Conservation (phyloP, 2,888 invertebrate genomes). For the Cinara cedri region DNA sequence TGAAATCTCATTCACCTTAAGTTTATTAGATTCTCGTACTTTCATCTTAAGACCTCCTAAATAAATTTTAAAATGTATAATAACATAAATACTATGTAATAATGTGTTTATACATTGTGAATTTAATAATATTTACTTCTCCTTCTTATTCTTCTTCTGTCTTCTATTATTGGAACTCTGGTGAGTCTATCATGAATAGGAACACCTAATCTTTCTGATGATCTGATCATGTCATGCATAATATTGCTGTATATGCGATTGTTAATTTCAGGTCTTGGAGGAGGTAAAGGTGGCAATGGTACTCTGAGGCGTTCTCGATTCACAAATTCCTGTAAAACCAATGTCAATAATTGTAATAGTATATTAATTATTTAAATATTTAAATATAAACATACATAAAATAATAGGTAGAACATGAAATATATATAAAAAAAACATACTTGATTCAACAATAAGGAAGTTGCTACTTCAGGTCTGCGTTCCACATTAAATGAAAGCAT, state of each 20-base stretch:
- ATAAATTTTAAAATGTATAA: neutral
- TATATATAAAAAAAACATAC: constrained; percentile 20
- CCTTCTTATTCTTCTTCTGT: constrained; percentile 42
- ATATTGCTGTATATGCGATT: constrained; percentile 20
- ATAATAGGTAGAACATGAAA: no score
- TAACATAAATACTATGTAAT: neutral
- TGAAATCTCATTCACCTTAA: neutral
- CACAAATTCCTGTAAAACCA: constrained; percentile 19
- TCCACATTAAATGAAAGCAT: constrained; percentile 26
- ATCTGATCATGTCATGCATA: constrained; percentile 29
- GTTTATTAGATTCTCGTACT: neutral
- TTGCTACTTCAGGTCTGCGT: constrained; percentile 34
- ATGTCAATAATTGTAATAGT: neutral
- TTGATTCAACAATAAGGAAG: constrained; percentile 27
- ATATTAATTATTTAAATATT: neutral
- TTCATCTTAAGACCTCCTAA: constrained; percentile 28
- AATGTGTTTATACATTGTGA: no score
- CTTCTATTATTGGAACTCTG: constrained; percentile 38
- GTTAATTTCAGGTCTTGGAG: constrained; percentile 19
- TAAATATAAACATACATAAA: no score
- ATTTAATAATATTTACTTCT: constrained; percentile 5
- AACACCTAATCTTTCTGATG: constrained; percentile 35
- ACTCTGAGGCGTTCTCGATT: constrained; percentile 28
- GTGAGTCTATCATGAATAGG: constrained; percentile 42
- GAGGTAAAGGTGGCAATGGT: constrained; percentile 29